Base-by-base conservation (phyloP, 2,113 vertebrate genomes). In the Chinchilla lanigera region DNA sequence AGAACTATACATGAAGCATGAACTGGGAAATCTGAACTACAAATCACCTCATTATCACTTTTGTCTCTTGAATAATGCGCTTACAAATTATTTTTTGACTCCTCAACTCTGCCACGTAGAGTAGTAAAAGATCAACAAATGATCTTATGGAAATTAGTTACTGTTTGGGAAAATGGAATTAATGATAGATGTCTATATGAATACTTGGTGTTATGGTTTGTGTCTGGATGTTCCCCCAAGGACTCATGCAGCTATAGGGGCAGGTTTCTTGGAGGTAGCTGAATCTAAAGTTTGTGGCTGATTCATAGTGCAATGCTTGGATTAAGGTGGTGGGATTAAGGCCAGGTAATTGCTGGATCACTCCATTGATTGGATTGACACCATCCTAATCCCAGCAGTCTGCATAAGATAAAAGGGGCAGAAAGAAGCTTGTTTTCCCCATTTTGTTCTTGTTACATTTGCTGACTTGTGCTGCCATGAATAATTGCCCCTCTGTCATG, bases 11-110 rank as follows among this genome's bases (percentile, higher is more conserved):
- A 33, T 84, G 86, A 90, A 95, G 83, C 33, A 89, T 86, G 73
- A 10, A 92, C 17, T 82, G 84, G 28, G 38, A 19, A 67, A 47
- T 56, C 13, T 65, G 16, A 90, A 24, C 30, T 87, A 50, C 33
- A 89, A 90, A 71, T 58, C 90, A 24, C 44, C 75, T 63, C 16
- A 26, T 94, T 33, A 89, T 41, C n/a, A 90, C 24, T 69, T 88
- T 8, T 91, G 19, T 86, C 38, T 78, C 44, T 95, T 28, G 30
- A 89, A 86, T 24, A 67, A 91, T 0, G 30, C 77, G 19, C 69
- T 44, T 60, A 63, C 2, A 58, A 35, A 50, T 3, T 22, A 30
- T 71, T 47, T 91, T n/a, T 69, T 65, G 50, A 71, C 83, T 9
- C 10, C 35, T 60, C 14, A 5, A 61, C 6, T 6, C 0, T 26